Percentiles rank a stretch among this genome's conserved stretches.
These are phyloP conservation scores for Suricata suricatta DNA, from an alignment of 2,113 vertebrate genomes.

Conservation along the genomic window DNA sequence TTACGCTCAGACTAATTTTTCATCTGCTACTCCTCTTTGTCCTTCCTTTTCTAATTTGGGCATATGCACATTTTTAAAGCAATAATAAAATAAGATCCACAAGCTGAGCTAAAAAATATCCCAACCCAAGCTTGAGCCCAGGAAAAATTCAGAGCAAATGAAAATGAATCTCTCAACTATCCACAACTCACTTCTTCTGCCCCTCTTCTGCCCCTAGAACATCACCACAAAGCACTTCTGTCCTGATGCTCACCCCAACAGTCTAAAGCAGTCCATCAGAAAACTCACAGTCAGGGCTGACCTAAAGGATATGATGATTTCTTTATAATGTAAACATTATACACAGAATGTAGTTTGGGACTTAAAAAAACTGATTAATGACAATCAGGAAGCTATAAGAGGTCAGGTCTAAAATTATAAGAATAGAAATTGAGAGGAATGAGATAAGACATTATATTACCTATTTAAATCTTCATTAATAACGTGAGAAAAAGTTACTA, in stretches of 20 bases:
- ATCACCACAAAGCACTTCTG: background rate
- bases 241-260: background rate
- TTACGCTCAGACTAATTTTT: background rate
- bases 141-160: background rate
- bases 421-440: conserved; percentile 5
- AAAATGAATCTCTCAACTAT: background rate
- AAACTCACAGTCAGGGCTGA: background rate
- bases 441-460: background rate
- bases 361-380: background rate
- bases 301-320: background rate
- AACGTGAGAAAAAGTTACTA: background rate
- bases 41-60: background rate
- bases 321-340: background rate
- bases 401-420: conserved; percentile 29
- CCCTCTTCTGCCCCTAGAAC: background rate
- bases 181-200: background rate
- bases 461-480: conserved; percentile 38
- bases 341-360: background rate
- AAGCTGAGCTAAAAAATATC: background rate
- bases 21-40: background rate
- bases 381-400: background rate
- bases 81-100: background rate
- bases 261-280: background rate
- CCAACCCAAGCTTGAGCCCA: background rate
- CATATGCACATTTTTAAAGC: background rate